These are phyloP conservation scores for Psittacula cyanocephala DNA, from an alignment of 2,113 vertebrate species.

Conservation along the genomic window DNA sequence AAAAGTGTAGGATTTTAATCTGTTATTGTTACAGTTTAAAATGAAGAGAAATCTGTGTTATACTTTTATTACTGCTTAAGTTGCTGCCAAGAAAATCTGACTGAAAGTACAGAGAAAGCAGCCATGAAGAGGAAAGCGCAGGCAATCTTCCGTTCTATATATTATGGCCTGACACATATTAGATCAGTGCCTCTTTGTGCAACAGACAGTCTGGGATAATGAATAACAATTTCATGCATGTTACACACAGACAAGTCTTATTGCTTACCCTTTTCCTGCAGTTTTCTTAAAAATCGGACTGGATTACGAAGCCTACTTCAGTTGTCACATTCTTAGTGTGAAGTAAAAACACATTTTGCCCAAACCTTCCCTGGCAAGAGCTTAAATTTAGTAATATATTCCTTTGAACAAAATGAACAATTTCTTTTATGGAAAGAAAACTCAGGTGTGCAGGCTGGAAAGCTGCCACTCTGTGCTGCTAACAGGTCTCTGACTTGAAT, in stretches of 20 bases:
- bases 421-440: background rate
- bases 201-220: constrained; percentile 48
- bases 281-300: background rate
- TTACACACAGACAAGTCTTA: constrained; percentile 46
- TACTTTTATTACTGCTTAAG: constrained; percentile 37
- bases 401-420: constrained; percentile 3
- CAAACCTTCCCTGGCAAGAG: background rate
- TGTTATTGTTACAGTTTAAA: constrained; percentile 40
- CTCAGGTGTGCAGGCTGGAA: background rate
- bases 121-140: background rate
- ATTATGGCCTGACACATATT: constrained; percentile 52
- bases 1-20: constrained; percentile 46
- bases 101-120: constrained; percentile 44
- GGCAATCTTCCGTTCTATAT: constrained; percentile 41
- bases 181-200: constrained; percentile 57
- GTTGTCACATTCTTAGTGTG: background rate
- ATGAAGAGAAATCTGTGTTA: constrained; percentile 39
- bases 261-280: constrained; percentile 9
- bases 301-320: constrained; percentile 10
- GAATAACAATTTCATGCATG: constrained; percentile 67
- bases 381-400: background rate
- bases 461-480: background rate
- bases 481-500: constrained; percentile 35
- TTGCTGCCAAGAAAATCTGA: constrained; percentile 47
- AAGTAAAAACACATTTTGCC: background rate